A percentile compares a stretch with the other conserved stretches of the same genome.
These are phyloP conservation scores for Chelonus formosanus DNA, from an alignment of 2,888 invertebrate species.

Conservation along the genomic window DNA sequence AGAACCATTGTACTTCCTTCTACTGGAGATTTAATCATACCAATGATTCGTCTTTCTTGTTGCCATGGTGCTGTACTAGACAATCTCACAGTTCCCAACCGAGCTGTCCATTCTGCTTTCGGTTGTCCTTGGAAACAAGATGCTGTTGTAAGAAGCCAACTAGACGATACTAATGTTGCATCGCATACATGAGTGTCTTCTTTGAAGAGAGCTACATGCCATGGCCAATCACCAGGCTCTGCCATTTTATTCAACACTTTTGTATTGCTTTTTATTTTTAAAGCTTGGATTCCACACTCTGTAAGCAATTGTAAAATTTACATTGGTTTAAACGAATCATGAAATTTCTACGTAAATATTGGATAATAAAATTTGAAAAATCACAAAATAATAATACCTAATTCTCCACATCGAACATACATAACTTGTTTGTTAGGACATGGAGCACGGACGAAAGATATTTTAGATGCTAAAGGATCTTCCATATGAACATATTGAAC, in stretches of 20 bases:
- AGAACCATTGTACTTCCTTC: slow-evolving; percentile 87
- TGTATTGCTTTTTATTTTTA: slow-evolving; percentile 64
- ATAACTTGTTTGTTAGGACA: slow-evolving; percentile 82
- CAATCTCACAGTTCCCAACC: slow-evolving; percentile 79
- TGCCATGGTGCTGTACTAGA: slow-evolving; percentile 87
- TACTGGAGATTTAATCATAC: slow-evolving; percentile 88
- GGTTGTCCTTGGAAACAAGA: slow-evolving; percentile 88
- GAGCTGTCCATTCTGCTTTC: slow-evolving; percentile 86
- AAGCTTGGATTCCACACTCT: slow-evolving; percentile 78
- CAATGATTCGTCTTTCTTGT: slow-evolving; percentile 82
- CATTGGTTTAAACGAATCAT: too few species aligned
- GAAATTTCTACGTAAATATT: too few species aligned
- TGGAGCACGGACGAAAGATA: slow-evolving; percentile 80
- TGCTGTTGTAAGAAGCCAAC: slow-evolving; percentile 87
- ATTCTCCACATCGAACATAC: slow-evolving; percentile 79
- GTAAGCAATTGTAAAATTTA: slow-evolving; percentile 29
- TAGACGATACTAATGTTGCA: slow-evolving; percentile 81
- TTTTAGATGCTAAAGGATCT: slow-evolving; percentile 82
- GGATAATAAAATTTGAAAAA: neutral
- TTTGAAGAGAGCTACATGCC: slow-evolving; percentile 85
- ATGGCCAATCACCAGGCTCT: slow-evolving; percentile 90
- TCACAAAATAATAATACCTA: slow-evolving; percentile 67
- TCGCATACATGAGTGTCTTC: slow-evolving; percentile 89
- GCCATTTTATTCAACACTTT: slow-evolving; percentile 76
- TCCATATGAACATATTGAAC: slow-evolving; percentile 82